phyloP scores from a whole-genome alignment of 2,888 invertebrate species.

The Cephonodes hylas region DNA sequence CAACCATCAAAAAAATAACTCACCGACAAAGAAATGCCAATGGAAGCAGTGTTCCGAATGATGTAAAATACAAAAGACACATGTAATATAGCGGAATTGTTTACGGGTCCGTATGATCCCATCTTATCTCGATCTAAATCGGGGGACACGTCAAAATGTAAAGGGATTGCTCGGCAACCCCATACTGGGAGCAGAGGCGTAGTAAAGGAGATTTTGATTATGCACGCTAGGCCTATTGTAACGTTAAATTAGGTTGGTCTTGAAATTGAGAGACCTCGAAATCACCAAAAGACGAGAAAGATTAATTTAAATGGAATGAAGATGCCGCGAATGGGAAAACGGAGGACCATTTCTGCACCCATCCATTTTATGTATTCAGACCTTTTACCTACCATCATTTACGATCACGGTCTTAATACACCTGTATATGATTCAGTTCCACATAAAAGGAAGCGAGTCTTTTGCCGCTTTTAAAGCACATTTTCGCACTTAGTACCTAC shows the following conservation, averaged over 20 bases:
- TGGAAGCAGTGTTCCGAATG: constrained; percentile 1
- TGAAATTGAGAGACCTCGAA: too few relatives aligned
- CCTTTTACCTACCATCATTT: too few relatives aligned
- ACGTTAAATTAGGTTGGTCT: background rate
- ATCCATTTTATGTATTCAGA: too few relatives aligned
- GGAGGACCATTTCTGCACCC: too few relatives aligned
- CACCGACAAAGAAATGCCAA: background rate
- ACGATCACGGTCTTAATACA: too few relatives aligned
- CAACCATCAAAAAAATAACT: background rate
- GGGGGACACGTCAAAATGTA: constrained; percentile 15
- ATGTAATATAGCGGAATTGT: constrained; percentile 6
- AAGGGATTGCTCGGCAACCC: constrained; percentile 19
- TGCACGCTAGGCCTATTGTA: background rate
- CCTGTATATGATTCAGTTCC: too few relatives aligned
- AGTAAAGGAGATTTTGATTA: background rate
- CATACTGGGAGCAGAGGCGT: constrained; percentile 20
- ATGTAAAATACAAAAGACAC: constrained; percentile 1
- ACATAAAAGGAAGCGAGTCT: too few relatives aligned
- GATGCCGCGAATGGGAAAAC: too few relatives aligned
- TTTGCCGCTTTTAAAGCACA: too few relatives aligned
- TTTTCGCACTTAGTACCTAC: too few relatives aligned
- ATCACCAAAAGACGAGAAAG: too few relatives aligned
- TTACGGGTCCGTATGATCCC: background rate
- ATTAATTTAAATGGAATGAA: too few relatives aligned
- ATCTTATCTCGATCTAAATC: constrained; percentile 16